Evolutionary conservation across 1,140 invertebrate genomes (phyloP).

Genomic region (Thalassaphorura encarpata): DNA sequence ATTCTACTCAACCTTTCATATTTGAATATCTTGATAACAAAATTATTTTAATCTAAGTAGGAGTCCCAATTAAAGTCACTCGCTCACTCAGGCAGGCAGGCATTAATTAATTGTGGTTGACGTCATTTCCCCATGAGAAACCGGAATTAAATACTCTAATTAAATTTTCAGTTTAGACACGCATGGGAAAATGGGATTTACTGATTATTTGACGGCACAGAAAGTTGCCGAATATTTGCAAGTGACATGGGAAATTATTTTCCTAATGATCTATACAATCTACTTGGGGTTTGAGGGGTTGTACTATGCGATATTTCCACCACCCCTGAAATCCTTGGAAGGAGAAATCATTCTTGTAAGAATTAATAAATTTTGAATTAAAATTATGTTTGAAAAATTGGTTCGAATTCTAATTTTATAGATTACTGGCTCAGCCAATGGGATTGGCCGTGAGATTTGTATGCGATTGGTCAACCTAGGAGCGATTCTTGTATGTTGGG

Average conservation of each 20-base stretch:
- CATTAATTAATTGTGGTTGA: no score
- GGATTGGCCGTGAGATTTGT: slow-evolving; percentile 21
- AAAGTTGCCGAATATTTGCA: not conserved
- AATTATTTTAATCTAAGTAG: no score
- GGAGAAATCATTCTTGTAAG: not conserved
- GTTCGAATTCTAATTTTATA: not conserved
- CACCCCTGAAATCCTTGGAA: not conserved
- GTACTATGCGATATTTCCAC: not conserved
- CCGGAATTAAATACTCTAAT: no score
- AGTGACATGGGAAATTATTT: not conserved
- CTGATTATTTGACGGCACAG: not conserved
- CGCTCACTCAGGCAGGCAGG: no score
- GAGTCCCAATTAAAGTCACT: no score
- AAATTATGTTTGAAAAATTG: no score
- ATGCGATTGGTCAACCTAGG: slow-evolving; percentile 11
- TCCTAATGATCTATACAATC: not conserved
- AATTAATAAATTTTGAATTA: no score
- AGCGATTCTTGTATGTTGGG: slow-evolving; percentile 28
- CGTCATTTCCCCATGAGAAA: no score
- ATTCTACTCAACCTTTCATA: no score
- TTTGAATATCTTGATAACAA: no score
- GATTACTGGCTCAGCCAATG: slow-evolving; percentile 25
- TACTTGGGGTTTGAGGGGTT: not conserved
- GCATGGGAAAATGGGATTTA: no score
- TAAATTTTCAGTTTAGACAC: no score